Percentiles rank a stretch among this genome's conserved stretches.
Conservation (phyloP, 1,140 invertebrate genomes). For the Eriocheir sinensis region DNA sequence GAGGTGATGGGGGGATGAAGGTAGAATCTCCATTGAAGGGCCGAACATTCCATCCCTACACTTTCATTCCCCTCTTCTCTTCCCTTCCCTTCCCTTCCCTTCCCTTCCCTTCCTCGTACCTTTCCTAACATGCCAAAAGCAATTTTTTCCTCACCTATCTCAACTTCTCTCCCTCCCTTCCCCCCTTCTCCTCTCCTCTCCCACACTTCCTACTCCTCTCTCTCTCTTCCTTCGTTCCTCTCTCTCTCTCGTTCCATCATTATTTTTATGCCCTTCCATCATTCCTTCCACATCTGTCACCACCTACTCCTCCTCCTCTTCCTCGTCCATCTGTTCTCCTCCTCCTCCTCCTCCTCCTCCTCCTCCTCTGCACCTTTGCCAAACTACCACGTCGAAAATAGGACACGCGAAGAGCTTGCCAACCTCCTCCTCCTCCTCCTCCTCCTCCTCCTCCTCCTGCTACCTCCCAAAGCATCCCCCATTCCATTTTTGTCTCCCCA, state of each 20-base stretch:
- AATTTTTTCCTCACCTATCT: slow-evolving; percentile 3
- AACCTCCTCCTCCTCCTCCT: background rate
- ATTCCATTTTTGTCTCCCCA: no score
- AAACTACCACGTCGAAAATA: no score
- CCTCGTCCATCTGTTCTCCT: background rate
- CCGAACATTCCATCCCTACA: background rate
- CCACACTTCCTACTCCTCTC: no score
- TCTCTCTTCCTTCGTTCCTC: background rate
- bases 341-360: background rate
- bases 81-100: background rate
- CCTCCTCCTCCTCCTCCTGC: background rate
- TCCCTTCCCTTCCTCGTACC: background rate
- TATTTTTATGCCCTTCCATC: background rate
- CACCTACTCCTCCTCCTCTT: background rate
- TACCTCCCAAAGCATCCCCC: background rate
- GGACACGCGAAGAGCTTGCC: no score
- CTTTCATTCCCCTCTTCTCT: background rate
- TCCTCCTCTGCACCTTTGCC: no score
- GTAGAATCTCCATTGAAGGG: background rate
- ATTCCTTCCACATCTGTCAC: background rate
- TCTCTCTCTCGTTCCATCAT: background rate
- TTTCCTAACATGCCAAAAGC: no score
- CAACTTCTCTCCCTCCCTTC: background rate
- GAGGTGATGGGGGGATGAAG: no score
- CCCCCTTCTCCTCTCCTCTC: no score